phyloP scores from a whole-genome alignment of 1,140 invertebrate species.

The Daktulosphaira vitifoliae region DNA sequence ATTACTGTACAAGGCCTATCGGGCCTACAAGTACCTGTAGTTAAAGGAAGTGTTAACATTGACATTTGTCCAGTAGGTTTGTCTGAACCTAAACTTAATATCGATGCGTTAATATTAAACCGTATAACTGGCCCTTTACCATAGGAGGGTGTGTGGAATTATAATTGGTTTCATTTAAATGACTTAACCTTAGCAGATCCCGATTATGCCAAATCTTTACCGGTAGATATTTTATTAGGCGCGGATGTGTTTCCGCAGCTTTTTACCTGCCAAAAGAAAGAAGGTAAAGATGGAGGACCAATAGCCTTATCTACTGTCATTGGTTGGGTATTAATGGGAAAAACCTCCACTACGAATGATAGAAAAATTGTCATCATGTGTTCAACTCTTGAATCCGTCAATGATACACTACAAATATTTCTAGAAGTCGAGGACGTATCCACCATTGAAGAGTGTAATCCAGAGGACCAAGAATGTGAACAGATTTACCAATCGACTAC shows the following conservation, averaged over 20 bases:
- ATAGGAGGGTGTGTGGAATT: too few relatives aligned
- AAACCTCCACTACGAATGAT: background rate
- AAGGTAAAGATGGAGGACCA: background rate
- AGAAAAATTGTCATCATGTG: background rate
- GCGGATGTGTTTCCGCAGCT: background rate
- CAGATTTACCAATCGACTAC: background rate
- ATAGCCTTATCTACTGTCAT: background rate
- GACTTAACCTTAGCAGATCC: too few relatives aligned
- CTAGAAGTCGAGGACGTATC: constrained; percentile 8
- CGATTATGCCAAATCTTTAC: background rate
- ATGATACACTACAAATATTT: background rate
- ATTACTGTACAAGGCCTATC: background rate
- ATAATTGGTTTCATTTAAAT: too few relatives aligned
- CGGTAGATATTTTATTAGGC: too few relatives aligned
- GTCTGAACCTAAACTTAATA: too few relatives aligned
- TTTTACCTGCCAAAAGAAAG: background rate
- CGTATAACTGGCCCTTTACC: too few relatives aligned
- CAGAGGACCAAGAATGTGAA: background rate
- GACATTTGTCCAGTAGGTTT: too few relatives aligned
- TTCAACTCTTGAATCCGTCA: background rate
- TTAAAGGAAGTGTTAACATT: too few relatives aligned
- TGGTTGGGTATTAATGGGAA: background rate
- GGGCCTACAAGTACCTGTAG: background rate
- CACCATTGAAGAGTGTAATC: background rate
- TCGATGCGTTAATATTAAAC: too few relatives aligned